A percentile compares a stretch with the other conserved stretches of the same genome.
Evolutionary conservation across 2,113 vertebrate species (phyloP).

Genomic region (Diadophis punctatus): DNA sequence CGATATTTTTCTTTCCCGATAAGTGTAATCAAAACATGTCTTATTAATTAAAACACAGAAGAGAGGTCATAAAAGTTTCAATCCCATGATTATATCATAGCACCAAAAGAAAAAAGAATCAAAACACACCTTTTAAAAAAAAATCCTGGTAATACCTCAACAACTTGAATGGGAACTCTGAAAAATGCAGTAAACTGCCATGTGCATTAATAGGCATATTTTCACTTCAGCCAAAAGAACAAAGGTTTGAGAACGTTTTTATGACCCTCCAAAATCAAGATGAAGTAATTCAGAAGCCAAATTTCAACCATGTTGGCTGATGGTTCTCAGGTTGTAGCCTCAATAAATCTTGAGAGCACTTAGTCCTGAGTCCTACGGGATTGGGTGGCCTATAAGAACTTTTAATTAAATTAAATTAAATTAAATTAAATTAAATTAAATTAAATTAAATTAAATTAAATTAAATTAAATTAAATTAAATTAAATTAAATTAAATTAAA

Average conservation of each 20-base stretch:
- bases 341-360: background rate
- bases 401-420: too few relatives aligned
- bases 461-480: too few relatives aligned
- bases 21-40: background rate
- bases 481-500: too few relatives aligned
- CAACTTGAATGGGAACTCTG: background rate
- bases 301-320: background rate
- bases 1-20: background rate
- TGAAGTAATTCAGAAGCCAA: background rate
- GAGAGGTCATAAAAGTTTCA: background rate
- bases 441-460: too few relatives aligned
- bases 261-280: background rate
- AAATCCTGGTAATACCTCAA: background rate
- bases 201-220: background rate
- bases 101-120: background rate
- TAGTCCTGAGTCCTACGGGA: too few relatives aligned
- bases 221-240: background rate
- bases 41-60: background rate
- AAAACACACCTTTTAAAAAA: background rate
- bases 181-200: background rate
- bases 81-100: background rate
- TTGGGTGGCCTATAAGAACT: too few relatives aligned
- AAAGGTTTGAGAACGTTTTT: background rate
- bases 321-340: background rate
- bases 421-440: too few relatives aligned